A percentile compares a stretch with the other conserved stretches of the same genome.
Conservation (phyloP, 2,113 vertebrate species). For the Nanger granti region DNA sequence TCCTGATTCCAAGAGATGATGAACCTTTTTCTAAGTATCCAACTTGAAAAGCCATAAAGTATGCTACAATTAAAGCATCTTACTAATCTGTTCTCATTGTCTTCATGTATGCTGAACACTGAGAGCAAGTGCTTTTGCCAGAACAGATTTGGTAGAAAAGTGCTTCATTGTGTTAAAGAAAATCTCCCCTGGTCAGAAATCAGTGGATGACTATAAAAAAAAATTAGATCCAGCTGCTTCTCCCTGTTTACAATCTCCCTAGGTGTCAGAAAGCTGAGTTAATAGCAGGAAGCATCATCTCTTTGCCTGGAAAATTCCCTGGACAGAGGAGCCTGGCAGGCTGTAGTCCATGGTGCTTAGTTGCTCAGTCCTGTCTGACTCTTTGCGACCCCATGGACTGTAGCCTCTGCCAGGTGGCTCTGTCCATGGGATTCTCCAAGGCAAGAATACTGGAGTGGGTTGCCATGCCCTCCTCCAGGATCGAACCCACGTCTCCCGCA, state of each 20-base stretch:
- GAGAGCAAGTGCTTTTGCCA: constrained; percentile 2
- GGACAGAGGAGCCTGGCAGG: background rate
- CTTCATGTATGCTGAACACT: background rate
- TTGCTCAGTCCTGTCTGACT: background rate
- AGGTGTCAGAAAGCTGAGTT: constrained; percentile 56
- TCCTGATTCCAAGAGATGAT: constrained; percentile 6
- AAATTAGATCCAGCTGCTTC: constrained; percentile 48
- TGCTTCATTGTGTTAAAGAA: background rate
- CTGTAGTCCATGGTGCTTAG: background rate
- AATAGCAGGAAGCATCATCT: background rate
- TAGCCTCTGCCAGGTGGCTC: background rate
- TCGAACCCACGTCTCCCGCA: background rate
- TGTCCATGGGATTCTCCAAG: background rate
- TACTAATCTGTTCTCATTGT: background rate
- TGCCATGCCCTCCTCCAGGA: background rate
- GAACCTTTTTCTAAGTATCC: background rate
- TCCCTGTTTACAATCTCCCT: constrained; percentile 9
- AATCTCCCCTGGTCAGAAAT: background rate
- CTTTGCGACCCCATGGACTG: background rate
- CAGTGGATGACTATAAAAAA: constrained; percentile 45
- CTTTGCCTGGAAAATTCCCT: background rate
- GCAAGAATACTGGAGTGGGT: background rate
- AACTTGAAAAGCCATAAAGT: background rate
- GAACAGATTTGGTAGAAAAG: background rate
- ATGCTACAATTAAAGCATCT: background rate